Base-by-base conservation (phyloP, 2,888 invertebrate genomes). In the Philereme transversata region DNA sequence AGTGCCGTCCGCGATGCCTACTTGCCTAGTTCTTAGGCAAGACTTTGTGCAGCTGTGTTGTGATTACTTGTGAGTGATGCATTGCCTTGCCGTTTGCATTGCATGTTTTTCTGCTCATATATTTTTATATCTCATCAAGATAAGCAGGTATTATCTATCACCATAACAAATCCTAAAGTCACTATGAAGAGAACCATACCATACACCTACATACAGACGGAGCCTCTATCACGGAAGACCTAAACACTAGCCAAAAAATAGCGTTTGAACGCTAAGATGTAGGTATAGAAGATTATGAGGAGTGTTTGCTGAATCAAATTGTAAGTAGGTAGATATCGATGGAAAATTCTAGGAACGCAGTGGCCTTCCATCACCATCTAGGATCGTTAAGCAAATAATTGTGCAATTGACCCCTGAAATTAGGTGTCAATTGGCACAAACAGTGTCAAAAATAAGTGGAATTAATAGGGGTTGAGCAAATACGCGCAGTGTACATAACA, bases 1-100 rank as follows among this genome's bases (percentile, higher is more conserved):
- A 67, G 56, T 61, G 47, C 45, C 68, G 77, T 64, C 73, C 71
- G 62, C 70, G 56, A 74, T 72, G 65, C 68, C 71, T 51, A 56
- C 60, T 67, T 65, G 64, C 61, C 65, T 51, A 57, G 60, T 35
- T 62, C 35, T 57, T 54, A 57, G 60, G 45, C 48, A 46, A 47
- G 46, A 9, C 38, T 60, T 56, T 51, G 62, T 60, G 54, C 51
- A 58, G 51, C 22, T 22, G 22, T 22, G 22, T 22, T 22, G 22
- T 22, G 22, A 22, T 22, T 40, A 52, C 43, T 55, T 35, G 41
- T 41, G 9, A 5, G 51, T 36, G 44, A 8, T 44, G 36, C 35
- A 52, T 22, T 22, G 22, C 3, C 22, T 22, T 2, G 22, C 22
- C 22, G 22, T 22, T 22, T 22, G 3, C 22, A 22, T 22, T 22